Percentiles rank a stretch among this genome's conserved stretches.
Conservation (phyloP, 2,113 vertebrate genomes). For the Neopipo cinnamomea region DNA sequence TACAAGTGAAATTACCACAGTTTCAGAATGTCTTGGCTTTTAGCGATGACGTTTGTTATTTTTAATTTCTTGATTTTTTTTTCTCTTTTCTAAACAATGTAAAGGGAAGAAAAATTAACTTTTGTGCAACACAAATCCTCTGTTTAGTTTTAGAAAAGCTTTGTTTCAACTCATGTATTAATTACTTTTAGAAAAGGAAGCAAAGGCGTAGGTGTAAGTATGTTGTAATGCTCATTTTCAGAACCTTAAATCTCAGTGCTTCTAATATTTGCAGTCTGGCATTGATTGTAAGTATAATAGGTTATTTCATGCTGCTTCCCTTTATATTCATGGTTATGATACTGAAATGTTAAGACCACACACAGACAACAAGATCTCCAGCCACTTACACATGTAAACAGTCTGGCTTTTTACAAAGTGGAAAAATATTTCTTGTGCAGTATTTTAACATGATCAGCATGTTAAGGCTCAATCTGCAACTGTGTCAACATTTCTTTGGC, state of each 20-base stretch:
- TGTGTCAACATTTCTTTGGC: conserved; percentile 82
- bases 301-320: conserved; percentile 80
- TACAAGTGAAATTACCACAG: background rate
- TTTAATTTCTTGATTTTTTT: background rate
- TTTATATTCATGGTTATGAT: conserved; percentile 79
- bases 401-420: conserved; percentile 83
- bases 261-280: conserved; percentile 53
- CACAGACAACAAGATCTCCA: conserved; percentile 81
- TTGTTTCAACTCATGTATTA: background rate
- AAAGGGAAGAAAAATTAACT: background rate
- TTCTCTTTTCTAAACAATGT: background rate
- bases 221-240: conserved; percentile 6
- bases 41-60: background rate
- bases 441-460: conserved; percentile 82
- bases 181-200: background rate
- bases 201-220: background rate
- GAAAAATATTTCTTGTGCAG: conserved; percentile 79
- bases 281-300: conserved; percentile 63
- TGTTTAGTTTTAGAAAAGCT: background rate
- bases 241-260: background rate
- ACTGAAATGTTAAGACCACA: conserved; percentile 85
- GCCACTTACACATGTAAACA: conserved; percentile 83
- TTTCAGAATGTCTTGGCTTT: background rate
- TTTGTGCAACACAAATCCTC: background rate
- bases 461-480: conserved; percentile 76